Evolutionary conservation across 2,797 vertebrate species (phyloP).

Genomic region (Sebastes taczanowskii): DNA sequence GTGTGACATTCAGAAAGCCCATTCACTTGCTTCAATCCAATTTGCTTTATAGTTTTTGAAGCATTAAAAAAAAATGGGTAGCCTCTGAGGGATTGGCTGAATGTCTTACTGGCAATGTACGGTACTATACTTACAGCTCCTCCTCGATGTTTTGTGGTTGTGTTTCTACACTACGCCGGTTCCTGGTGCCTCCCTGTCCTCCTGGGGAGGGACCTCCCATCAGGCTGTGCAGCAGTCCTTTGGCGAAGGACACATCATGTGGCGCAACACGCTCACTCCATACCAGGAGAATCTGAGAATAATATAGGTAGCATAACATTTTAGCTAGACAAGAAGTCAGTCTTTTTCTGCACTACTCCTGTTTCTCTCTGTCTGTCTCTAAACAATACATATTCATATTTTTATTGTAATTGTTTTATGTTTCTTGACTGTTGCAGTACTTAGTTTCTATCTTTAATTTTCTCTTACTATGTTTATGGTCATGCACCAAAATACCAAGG

Average conservation of each 20-base stretch:
- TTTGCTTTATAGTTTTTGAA: neutral
- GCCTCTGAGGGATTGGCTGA: neutral
- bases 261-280: constrained; percentile 75
- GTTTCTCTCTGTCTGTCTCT: neutral
- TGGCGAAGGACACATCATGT: constrained; percentile 68
- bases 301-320: neutral
- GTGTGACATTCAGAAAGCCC: neutral
- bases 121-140: constrained; percentile 70
- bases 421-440: neutral
- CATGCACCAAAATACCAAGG: neutral
- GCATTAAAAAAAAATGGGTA: neutral
- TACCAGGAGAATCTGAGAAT: constrained; percentile 66
- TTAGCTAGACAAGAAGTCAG: neutral
- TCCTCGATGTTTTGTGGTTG: constrained; percentile 70
- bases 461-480: neutral
- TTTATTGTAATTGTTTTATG: neutral
- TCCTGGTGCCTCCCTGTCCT: constrained; percentile 8
- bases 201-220: constrained; percentile 32
- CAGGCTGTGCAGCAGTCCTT: constrained; percentile 62
- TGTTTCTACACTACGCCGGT: constrained; percentile 40
- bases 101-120: neutral
- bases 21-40: neutral
- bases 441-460: neutral
- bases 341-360: neutral
- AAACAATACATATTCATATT: neutral